Evolutionary conservation across 1,140 invertebrate genomes (phyloP), one percentile per base, ranked within the genome.

Genomic region (Stegodyphus mimosarum): DNA sequence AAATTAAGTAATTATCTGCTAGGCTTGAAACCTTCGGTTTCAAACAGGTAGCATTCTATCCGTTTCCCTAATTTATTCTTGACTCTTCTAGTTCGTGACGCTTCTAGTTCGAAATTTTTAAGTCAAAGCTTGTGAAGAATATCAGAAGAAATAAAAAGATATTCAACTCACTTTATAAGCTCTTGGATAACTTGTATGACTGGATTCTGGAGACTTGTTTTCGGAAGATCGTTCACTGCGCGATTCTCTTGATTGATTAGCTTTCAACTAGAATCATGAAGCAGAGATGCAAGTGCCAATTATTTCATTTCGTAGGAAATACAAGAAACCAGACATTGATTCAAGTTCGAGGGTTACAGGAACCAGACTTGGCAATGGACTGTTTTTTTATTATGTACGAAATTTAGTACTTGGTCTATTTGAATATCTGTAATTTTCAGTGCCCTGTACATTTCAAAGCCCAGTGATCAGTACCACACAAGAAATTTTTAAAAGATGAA

Each of bases 1-100:
- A 72, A 72, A 80, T 80, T 80, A 80, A 80, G 78, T 71, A 80
- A 80, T 80, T 80, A 80, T 80, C 67, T 72, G 18, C 9, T n/a
- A 52, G 52, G 76, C 66, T 48, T 53, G 10, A 48, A 69, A 69
- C n/a, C 17, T 69, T 18, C 33, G 33, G 33, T 33, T 33, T 33
- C 33, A 66, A 6, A n/a, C 51, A 52, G 9, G 51, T 13, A 69
- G 17, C 6, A 11, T 74, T 60, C 13, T 51, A 33, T 73, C 18
- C 9, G n/a, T 73, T 48, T 52, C 53, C 33, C 17, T 53, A 60
- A 74, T 74, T 11, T 74, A 74, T 74, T 72, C 70, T 72, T 15
- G 1, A 33, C 33, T 33, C 33, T 72, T 72, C 10, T 15, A 7
- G 70, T 72, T 50, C 70, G 50, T 51, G n/a, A 72, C 7, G 17